Percentiles rank a stretch among this genome's conserved stretches.
phyloP scores from a whole-genome alignment of 2,797 vertebrate genomes.

The Myioborus miniatus region DNA sequence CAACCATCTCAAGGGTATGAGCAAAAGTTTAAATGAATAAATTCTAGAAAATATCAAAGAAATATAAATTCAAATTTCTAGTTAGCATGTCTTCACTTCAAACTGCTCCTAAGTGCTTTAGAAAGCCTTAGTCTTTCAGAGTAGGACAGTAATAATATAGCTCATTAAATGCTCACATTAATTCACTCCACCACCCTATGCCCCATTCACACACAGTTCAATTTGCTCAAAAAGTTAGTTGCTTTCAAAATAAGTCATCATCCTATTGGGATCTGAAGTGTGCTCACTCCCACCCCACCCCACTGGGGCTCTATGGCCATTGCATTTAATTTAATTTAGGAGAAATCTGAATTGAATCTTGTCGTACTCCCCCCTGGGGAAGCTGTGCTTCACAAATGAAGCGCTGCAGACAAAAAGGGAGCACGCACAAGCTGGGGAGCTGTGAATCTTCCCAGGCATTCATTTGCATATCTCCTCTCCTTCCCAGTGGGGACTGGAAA shows the following conservation, averaged over 20 bases:
- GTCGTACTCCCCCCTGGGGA: neutral
- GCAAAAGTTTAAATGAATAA: constrained; percentile 4
- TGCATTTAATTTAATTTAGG: constrained; percentile 60
- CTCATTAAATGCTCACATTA: constrained; percentile 25
- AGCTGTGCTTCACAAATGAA: constrained; percentile 40
- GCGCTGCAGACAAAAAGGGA: neutral
- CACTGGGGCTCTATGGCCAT: neutral
- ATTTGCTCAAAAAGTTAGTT: constrained; percentile 55
- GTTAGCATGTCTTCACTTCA: neutral
- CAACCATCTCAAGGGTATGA: neutral
- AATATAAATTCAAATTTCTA: neutral
- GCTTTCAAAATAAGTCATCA: constrained; percentile 42
- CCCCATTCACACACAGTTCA: neutral
- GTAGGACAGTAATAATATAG: neutral
- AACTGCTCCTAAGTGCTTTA: neutral
- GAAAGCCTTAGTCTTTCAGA: neutral
- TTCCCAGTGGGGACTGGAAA: neutral
- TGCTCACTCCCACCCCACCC: neutral
- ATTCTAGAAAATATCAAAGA: neutral
- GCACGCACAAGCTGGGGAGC: neutral
- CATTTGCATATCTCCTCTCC: constrained; percentile 31
- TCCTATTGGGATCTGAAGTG: neutral
- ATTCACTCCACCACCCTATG: neutral
- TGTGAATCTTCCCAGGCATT: neutral
- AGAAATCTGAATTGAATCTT: constrained; percentile 47